These are phyloP conservation scores for Nematopogon swammerdamellus DNA, from an alignment of 2,888 invertebrate species.

Conservation along the genomic window DNA sequence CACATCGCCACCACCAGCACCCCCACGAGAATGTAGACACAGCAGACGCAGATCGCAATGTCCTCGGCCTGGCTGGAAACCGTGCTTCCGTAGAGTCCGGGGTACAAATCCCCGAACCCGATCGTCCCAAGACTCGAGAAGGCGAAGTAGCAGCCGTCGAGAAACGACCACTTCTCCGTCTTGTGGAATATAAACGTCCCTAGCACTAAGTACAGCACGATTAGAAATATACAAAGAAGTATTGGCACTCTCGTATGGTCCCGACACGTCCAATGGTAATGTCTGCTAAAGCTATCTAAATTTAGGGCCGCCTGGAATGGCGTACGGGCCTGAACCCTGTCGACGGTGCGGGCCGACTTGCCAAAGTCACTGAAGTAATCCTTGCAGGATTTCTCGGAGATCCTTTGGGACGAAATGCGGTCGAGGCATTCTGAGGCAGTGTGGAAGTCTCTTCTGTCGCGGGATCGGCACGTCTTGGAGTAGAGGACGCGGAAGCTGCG, in stretches of 20 bases:
- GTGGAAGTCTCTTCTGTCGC: conserved; percentile 19
- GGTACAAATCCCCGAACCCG: conserved; percentile 78
- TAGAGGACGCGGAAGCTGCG: conserved; percentile 71
- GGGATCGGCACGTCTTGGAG: conserved; percentile 48
- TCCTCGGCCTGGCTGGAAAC: conserved; percentile 49
- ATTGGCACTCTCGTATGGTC: conserved; percentile 80
- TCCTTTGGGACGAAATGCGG: conserved; percentile 15
- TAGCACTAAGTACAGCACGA: conserved; percentile 82
- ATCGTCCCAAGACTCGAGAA: conserved; percentile 79
- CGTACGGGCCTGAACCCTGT: conserved; percentile 23
- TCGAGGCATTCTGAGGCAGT: conserved; percentile 24
- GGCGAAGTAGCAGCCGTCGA: conserved; percentile 83
- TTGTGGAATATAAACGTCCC: conserved; percentile 88
- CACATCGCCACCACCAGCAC: conserved; percentile 87
- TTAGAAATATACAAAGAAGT: conserved; percentile 78
- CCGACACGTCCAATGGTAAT: conserved; percentile 43
- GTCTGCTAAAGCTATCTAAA: conserved; percentile 32
- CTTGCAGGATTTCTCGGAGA: conserved; percentile 11
- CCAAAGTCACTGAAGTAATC: conserved; percentile 19
- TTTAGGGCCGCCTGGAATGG: conserved; percentile 46
- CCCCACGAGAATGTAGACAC: conserved; percentile 77
- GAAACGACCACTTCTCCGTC: conserved; percentile 87
- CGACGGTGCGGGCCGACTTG: conserved; percentile 18
- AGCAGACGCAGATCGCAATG: conserved; percentile 72
- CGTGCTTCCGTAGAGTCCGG: conserved; percentile 55